Evolutionary conservation across 2,113 vertebrate genomes (phyloP), one percentile per base, ranked within the genome.

Genomic region (Rhinopomastus cyanomelas): DNA sequence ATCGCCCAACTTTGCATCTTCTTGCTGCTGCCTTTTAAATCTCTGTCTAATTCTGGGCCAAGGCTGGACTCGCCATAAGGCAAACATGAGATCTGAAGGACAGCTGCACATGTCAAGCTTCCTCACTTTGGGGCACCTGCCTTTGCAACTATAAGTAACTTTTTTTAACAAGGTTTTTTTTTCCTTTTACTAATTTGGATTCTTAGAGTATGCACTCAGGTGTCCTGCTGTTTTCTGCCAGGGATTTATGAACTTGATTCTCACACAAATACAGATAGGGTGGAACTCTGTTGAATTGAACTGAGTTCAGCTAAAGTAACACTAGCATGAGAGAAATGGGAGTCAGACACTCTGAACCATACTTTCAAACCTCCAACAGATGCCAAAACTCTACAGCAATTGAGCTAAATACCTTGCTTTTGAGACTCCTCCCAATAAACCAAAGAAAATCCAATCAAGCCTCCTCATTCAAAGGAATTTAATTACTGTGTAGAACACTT

Each of bases 401-500:
- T 66, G 91, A 89, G 92, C 88, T 92, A 94, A 94, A 85, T 89
- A 78, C 88, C 89, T 91, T 66, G 62, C 85, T 64, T 89, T 82
- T 85, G 86, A 61, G 77, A 82, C 77, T 85, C 93, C 87, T 93
- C 93, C 94, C 89, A 72, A 53, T 82, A 86, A 94, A 89, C 75
- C 62, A 79, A 78, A 91, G 81, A 88, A 95, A 95, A 80, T 79
- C 90, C 87, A 86, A 73, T 89, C 92, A 85, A 86, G 82, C 65
- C 69, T 91, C 77, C 83, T 93, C 67, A 21, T 87, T 69, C 88
- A 87, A 88, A 93, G 80, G 92, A 88, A 76, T 92, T 94, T 91
- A 85, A 94, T 90, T 85, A 74, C 88, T 82, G 86, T 93, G 94
- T 94, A 95, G 94, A 95, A 90, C 92, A 94, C 90, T 95, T 95